A percentile compares a stretch with the other conserved stretches of the same genome.
Evolutionary conservation across 2,113 vertebrate genomes (phyloP).

Genomic region (Peromyscus californicus): DNA sequence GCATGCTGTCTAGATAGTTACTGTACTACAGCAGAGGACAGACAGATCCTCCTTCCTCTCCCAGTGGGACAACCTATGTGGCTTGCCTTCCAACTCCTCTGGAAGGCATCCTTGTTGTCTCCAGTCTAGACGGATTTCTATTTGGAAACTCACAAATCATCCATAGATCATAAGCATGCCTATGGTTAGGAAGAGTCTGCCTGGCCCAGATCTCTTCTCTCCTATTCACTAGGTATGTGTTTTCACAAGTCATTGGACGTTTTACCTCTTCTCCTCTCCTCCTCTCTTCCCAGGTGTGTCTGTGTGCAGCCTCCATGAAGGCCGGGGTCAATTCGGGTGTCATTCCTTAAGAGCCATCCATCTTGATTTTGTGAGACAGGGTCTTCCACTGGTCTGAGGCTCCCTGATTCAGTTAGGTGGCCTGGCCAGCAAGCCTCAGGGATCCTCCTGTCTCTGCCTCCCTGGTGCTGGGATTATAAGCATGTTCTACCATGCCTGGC

Average conservation of each 20-base stretch:
- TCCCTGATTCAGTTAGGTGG: background rate
- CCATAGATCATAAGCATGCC: background rate
- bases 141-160: background rate
- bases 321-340: background rate
- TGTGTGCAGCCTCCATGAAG: background rate
- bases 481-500: background rate
- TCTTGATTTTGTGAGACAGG: background rate
- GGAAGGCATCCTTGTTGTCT: slow-evolving; percentile 42
- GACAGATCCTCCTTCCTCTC: background rate
- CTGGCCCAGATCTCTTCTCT: background rate
- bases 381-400: background rate
- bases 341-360: background rate
- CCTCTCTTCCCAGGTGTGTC: background rate
- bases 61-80: background rate
- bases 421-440: background rate
- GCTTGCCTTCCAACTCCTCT: background rate
- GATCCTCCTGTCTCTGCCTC: background rate
- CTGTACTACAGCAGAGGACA: background rate
- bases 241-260: background rate
- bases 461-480: background rate
- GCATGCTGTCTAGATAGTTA: too few relatives aligned
- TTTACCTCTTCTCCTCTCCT: background rate
- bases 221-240: background rate
- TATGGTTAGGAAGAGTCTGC: background rate
- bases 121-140: background rate